Percentiles rank a stretch among this genome's conserved stretches.
Evolutionary conservation across 2,888 invertebrate genomes (phyloP).

Genomic region (Lomographa bimaculata): DNA sequence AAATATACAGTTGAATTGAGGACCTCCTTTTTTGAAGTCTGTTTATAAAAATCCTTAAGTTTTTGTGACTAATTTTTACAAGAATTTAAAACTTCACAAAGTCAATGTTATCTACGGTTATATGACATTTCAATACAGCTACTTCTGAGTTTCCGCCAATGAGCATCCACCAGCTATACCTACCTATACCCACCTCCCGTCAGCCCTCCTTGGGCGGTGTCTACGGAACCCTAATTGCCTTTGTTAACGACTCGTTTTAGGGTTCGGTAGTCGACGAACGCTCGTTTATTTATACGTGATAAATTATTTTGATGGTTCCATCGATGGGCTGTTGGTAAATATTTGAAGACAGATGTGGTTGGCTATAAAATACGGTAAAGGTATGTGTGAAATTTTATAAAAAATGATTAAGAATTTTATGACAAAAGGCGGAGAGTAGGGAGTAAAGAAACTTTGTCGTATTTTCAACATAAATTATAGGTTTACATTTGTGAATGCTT

Average conservation of each 20-base stretch:
- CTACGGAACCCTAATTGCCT: conserved; percentile 51
- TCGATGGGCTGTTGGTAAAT: conserved; percentile 12
- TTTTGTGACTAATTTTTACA: no score
- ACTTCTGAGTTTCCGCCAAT: conserved; percentile 11
- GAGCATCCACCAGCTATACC: conserved; percentile 4
- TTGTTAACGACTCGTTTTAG: conserved; percentile 54
- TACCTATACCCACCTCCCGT: conserved; percentile 1
- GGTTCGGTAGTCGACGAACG: conserved; percentile 47
- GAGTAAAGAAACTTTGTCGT: no score
- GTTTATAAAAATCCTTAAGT: no score
- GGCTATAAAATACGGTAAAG: conserved; percentile 1
- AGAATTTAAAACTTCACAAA: no score
- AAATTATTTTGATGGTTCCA: conserved; percentile 49
- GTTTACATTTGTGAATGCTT: no score
- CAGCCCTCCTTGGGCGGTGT: conserved; percentile 18
- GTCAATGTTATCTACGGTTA: no score
- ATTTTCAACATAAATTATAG: no score
- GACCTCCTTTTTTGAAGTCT: no score
- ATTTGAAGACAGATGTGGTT: conserved; percentile 14
- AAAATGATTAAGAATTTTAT: no score
- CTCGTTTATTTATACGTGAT: conserved; percentile 54
- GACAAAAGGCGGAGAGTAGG: no score
- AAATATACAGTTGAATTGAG: no score
- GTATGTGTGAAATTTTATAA: conserved; percentile 1
- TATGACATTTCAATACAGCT: no score